Evolutionary conservation across 2,797 vertebrate genomes (phyloP).

Genomic region (Enteromius trimaculatus): DNA sequence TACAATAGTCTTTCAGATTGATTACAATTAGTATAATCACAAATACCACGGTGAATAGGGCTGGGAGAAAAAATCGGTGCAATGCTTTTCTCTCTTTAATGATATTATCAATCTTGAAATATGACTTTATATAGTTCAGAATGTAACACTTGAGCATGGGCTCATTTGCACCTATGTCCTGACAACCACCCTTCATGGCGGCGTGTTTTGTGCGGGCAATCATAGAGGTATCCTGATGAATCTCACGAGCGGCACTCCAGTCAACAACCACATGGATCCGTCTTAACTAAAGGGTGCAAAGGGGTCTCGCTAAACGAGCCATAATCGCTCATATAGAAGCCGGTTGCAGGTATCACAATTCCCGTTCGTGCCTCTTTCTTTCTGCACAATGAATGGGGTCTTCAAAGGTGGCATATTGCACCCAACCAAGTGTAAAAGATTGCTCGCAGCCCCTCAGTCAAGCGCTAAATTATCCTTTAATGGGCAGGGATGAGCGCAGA

Average conservation of each 20-base stretch:
- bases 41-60: no score
- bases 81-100: no score
- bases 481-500: conserved; percentile 36
- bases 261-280: background rate
- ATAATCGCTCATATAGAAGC: conserved; percentile 11
- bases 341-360: conserved; percentile 21
- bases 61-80: no score
- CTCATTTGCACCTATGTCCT: background rate
- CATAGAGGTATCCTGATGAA: background rate
- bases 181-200: background rate
- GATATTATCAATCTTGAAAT: no score
- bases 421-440: conserved; percentile 70
- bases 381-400: conserved; percentile 68
- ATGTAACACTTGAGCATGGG: background rate
- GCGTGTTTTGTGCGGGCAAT: background rate
- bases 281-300: conserved; percentile 13
- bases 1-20: no score
- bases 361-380: conserved; percentile 19
- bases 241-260: background rate
- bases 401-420: conserved; percentile 81
- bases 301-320: conserved; percentile 10
- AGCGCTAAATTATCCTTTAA: conserved; percentile 54
- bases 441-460: conserved; percentile 29
- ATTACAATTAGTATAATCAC: no score
- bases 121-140: background rate